phyloP scores from a whole-genome alignment of 2,797 vertebrate species.

The Periophthalmus magnuspinnatus region DNA sequence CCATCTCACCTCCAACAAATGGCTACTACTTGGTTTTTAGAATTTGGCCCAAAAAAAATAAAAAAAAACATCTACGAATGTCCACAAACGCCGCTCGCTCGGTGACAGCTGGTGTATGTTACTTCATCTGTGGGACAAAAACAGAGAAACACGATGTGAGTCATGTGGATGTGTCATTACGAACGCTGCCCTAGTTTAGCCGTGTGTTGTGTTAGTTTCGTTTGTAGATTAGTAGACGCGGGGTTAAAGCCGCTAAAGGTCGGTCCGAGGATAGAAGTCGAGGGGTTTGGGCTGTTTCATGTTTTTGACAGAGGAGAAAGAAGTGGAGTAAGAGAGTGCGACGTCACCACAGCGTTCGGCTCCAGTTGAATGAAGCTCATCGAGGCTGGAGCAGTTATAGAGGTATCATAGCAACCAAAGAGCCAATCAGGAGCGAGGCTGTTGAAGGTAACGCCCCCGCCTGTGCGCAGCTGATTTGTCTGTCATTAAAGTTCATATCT shows the following conservation, averaged over 20 bases:
- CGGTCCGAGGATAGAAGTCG: not conserved
- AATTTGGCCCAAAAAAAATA: too few species aligned
- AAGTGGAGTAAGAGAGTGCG: too few species aligned
- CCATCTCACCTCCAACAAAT: constrained; percentile 37
- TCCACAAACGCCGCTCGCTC: constrained; percentile 24
- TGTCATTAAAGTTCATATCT: too few species aligned
- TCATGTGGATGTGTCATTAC: constrained; percentile 54
- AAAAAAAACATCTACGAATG: constrained; percentile 22
- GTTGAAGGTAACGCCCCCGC: too few species aligned
- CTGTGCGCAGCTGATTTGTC: too few species aligned
- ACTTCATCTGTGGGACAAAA: constrained; percentile 55
- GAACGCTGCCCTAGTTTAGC: constrained; percentile 30
- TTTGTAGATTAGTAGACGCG: not conserved
- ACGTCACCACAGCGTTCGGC: too few species aligned
- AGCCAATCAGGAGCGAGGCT: too few species aligned
- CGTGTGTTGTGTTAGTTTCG: not conserved
- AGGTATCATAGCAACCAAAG: too few species aligned
- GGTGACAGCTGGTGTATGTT: constrained; percentile 59
- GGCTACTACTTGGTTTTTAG: constrained; percentile 53
- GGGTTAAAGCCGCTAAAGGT: not conserved
- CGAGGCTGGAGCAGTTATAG: too few species aligned
- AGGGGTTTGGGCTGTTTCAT: not conserved
- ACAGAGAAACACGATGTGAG: constrained; percentile 69
- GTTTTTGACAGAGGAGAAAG: not conserved
- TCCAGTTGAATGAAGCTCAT: too few species aligned